A percentile compares a stretch with the other conserved stretches of the same genome.
These are phyloP conservation scores for Uloborus diversus DNA, from an alignment of 1,140 invertebrate genomes.

Conservation along the genomic window DNA sequence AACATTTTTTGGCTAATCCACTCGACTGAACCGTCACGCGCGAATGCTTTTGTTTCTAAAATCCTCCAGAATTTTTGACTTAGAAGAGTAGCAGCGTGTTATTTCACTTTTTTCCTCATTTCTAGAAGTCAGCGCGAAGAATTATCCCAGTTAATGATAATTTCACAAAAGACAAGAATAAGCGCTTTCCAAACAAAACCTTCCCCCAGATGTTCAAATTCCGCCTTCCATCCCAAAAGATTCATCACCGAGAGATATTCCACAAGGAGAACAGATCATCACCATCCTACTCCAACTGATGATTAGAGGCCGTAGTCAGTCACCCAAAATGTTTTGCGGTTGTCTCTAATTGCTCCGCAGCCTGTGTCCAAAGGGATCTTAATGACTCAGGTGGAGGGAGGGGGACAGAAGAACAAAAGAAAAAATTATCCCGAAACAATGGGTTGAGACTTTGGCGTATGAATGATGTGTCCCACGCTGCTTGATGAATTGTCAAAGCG, in stretches of 20 bases:
- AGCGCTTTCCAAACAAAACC: slow-evolving; percentile 31
- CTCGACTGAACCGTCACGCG: background rate
- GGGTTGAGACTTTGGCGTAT: too few relatives aligned
- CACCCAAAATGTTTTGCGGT: slow-evolving; percentile 45
- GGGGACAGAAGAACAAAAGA: background rate
- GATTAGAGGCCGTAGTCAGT: slow-evolving; percentile 37
- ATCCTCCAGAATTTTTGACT: background rate
- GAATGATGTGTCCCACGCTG: too few relatives aligned
- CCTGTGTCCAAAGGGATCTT: slow-evolving; percentile 28
- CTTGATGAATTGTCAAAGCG: slow-evolving; percentile 48
- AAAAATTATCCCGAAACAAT: background rate
- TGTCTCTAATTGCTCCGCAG: slow-evolving; percentile 31
- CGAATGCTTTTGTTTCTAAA: too few relatives aligned
- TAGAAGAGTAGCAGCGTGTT: slow-evolving; percentile 2
- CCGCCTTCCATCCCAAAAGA: slow-evolving; percentile 32
- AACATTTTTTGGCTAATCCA: background rate
- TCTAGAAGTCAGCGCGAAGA: background rate
- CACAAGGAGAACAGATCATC: slow-evolving; percentile 24
- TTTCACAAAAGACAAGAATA: slow-evolving; percentile 31
- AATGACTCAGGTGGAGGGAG: slow-evolving; percentile 19
- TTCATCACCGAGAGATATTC: slow-evolving; percentile 17
- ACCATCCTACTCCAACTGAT: slow-evolving; percentile 13
- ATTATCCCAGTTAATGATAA: slow-evolving; percentile 42
- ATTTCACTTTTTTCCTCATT: slow-evolving; percentile 21
- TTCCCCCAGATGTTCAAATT: slow-evolving; percentile 19